Evolutionary conservation across 1,140 invertebrate species (phyloP), one percentile per base, ranked within the genome.

Genomic region (Scaptomyza hsui): DNA sequence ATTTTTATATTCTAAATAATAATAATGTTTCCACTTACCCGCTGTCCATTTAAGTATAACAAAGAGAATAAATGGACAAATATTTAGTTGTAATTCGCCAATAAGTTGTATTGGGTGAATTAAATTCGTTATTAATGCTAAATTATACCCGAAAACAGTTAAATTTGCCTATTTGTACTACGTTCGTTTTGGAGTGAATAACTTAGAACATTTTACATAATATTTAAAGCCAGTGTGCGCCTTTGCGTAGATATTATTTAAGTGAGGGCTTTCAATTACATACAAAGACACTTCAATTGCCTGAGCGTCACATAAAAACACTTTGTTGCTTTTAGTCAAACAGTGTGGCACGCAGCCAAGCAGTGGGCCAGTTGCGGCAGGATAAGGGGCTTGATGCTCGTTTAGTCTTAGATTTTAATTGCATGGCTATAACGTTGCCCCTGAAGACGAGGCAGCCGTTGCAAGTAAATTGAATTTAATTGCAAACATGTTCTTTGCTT

Each of bases 321-420:
- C 69, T 86, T 85, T 86, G 68, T 67, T 86, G 80, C 63, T 69
- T 2, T 48, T 63, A 45, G 41, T 16, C 18, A 29, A 32, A 13
- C 21, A 18, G 26, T 44, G 39, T 21, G 19, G 19, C n/a, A n/a
- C n/a, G n/a, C n/a, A n/a, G n/a, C n/a, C n/a, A n/a, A n/a, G n/a
- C 24, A 29, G 26, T 15, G n/a, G 51, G 56, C 13, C 52, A 26
- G 64, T 60, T 49, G 19, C 37, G 65, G 69, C 32, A 35, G 12
- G 12, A 35, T 49, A 42, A 67, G 64, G 59, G 57, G 53, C 55
- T 51, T 56, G 49, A 52, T 56, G 82, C 74, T 82, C 63, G 78
- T 88, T 86, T 88, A 82, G 82, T 88, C 82, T 78, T 72, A 70
- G 75, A 78, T 88, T 86, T 86, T 86, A 86, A 86, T 88, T 88